Percentiles rank a stretch among this genome's conserved stretches.
Evolutionary conservation across 2,888 invertebrate genomes (phyloP).

Genomic region (Pelosia muscerda): DNA sequence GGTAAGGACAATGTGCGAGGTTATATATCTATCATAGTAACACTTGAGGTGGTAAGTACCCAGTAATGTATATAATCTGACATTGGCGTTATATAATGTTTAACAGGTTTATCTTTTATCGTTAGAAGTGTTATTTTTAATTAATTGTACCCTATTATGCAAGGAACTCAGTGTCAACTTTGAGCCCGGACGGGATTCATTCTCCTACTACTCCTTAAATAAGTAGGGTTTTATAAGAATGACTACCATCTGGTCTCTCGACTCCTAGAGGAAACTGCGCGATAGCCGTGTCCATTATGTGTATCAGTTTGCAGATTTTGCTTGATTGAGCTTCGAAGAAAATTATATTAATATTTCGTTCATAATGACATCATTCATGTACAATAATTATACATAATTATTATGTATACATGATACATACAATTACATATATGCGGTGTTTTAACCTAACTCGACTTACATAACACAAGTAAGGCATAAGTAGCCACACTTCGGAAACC

Average conservation of each 20-base stretch:
- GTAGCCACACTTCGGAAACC: slow-evolving; percentile 39
- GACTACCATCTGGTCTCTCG: neutral
- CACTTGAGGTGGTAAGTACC: slow-evolving; percentile 20
- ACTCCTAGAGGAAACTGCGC: neutral
- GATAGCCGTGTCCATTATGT: neutral
- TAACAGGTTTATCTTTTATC: too few species aligned
- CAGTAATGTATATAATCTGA: neutral
- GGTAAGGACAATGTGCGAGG: slow-evolving; percentile 28
- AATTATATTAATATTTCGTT: neutral
- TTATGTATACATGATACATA: neutral
- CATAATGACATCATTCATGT: neutral
- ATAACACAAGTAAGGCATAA: slow-evolving; percentile 21
- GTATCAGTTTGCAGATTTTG: neutral
- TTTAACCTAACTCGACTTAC: neutral
- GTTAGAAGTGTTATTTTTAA: too few species aligned
- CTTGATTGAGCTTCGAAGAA: neutral
- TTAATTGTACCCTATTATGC: neutral
- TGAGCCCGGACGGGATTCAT: too few species aligned
- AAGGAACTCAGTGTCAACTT: neutral
- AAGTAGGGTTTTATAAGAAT: neutral
- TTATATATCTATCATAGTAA: neutral
- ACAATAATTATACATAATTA: neutral
- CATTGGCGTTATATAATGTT: neutral
- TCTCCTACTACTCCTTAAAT: too few species aligned
- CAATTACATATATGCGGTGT: too few species aligned